Base-by-base conservation (phyloP, 2,797 vertebrate genomes). In the Sebastes dallii region DNA sequence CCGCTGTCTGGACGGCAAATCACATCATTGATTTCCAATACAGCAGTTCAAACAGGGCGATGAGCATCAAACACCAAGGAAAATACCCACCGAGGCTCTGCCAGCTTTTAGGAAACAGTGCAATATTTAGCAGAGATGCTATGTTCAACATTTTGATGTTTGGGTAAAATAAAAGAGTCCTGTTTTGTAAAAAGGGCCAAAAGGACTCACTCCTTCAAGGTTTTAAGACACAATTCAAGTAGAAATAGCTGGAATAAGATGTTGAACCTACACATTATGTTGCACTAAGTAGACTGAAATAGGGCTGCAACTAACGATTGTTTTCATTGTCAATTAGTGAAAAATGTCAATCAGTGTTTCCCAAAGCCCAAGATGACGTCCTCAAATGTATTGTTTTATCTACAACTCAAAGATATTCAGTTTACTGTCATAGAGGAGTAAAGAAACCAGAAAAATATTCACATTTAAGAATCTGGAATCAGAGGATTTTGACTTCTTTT, bases 21-120 rank as follows among this genome's bases (percentile, higher is more conserved):
- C 83, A 60, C 75, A 81, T 56, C 66, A 93, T 91, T 90, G 92
- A 95, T 94, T 93, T 92, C 87, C 91, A 86, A 89, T 93, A 84
- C 74, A 88, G 72, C 80, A 85, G 74, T 79, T 89, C 64, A 89
- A 88, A 82, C 77, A 73, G 72, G 72, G 18, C 4, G 14, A 84
- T 64, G 6, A 67, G 54, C 67, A 42, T 84, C 55, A 78, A 75
- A 85, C 50, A 55, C 8, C 68, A 61, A 77, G 56, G 54, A 86
- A 83, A 86, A 83, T 59, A 71, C 66, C 58, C 70, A 64, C 66
- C 25, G 76, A 77, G 42, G 42, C 46, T n/a, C 42, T 78, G 58
- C 75, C 77, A 68, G 77, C 70, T 76, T 75, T 75, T 52, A 72
- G 62, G 34, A 72, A 81, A 77, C 18, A 22, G 30, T 32, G 55